Conservation (phyloP, 2,113 vertebrate genomes). For the Psittacula cyanocephala region DNA sequence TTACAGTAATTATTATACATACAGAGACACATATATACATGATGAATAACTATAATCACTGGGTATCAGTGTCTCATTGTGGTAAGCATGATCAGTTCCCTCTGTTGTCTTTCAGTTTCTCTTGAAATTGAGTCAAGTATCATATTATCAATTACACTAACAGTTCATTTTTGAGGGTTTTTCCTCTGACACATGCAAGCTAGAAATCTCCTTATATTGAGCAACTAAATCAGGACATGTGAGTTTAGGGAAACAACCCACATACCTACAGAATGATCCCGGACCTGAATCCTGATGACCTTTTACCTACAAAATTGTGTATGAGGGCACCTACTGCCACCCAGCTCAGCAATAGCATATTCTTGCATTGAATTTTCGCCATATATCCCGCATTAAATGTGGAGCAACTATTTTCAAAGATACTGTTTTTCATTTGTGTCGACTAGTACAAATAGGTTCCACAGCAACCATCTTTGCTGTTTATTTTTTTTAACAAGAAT, state of each 20-base stretch:
- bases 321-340: neutral
- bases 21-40: neutral
- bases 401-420: neutral
- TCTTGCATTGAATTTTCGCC: neutral
- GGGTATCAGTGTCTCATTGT: neutral
- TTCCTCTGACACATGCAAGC: neutral
- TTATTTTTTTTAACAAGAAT: neutral
- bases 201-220: neutral
- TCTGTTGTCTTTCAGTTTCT: neutral
- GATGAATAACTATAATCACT: neutral
- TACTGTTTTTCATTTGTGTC: neutral
- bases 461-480: neutral
- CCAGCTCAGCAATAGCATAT: neutral
- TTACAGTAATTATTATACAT: neutral
- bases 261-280: neutral
- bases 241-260: neutral
- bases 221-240: neutral
- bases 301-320: neutral
- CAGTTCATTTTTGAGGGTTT: neutral
- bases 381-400: neutral
- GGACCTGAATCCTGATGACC: neutral
- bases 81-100: neutral
- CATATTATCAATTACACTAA: neutral
- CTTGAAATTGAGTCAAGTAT: neutral
- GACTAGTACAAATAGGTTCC: neutral